Conservation (phyloP, 2,888 invertebrate genomes). For the Harpalus rufipes region DNA sequence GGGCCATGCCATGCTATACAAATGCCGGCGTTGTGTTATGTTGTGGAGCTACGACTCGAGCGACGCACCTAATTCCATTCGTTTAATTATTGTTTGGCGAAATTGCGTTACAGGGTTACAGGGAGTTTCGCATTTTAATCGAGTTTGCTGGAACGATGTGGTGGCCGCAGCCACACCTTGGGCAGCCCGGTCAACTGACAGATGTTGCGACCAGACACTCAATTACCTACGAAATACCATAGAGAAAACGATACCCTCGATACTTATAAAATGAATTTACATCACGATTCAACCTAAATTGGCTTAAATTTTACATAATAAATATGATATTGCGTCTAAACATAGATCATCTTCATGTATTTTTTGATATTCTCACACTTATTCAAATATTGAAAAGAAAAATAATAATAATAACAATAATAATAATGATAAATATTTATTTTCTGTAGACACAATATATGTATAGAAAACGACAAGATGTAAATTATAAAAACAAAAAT, state of each 20-base stretch:
- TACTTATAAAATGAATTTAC: neutral
- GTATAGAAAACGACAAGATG: too few species aligned
- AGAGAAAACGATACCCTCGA: neutral
- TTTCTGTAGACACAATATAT: too few species aligned
- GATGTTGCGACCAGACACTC: constrained; percentile 23
- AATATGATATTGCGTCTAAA: neutral
- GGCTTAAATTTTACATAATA: neutral
- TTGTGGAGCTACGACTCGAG: constrained; percentile 1
- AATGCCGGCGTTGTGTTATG: neutral
- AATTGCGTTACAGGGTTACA: constrained; percentile 62
- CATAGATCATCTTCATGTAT: too few species aligned
- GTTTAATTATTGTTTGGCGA: constrained; percentile 63
- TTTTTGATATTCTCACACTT: too few species aligned
- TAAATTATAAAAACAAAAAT: too few species aligned
- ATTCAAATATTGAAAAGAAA: too few species aligned
- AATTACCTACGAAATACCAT: neutral
- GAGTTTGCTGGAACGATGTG: constrained; percentile 60
- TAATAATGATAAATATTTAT: too few species aligned
- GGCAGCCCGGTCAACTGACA: constrained; percentile 18
- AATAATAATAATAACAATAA: too few species aligned
- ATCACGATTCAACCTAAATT: neutral
- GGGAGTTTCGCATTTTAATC: constrained; percentile 64
- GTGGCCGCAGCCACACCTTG: constrained; percentile 54
- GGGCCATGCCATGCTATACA: neutral
- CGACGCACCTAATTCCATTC: constrained; percentile 59